These are phyloP conservation scores for Drosophila conformis DNA, from an alignment of 2,888 invertebrate genomes.

Conservation along the genomic window DNA sequence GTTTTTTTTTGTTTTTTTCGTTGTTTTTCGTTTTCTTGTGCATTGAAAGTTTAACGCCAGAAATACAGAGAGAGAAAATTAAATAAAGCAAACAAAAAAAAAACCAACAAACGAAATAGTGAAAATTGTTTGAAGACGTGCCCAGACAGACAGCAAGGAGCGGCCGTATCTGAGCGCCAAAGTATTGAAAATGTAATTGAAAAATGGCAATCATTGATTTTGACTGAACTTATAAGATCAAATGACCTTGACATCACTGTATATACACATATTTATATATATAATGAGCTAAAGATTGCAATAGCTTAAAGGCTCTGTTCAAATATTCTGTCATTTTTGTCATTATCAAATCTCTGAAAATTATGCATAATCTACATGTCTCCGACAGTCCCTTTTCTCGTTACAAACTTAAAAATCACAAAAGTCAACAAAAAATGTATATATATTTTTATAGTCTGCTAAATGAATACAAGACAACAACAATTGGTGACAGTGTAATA, in stretches of 20 bases:
- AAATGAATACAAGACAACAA: constrained; percentile 16
- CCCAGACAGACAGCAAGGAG: constrained; percentile 25
- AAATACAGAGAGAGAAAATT: neutral
- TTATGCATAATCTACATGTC: neutral
- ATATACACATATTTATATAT: too few relatives aligned
- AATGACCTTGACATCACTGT: constrained; percentile 45
- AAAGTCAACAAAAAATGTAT: too few relatives aligned
- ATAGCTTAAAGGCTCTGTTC: neutral
- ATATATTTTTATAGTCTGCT: neutral
- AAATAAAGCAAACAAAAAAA: constrained; percentile 5
- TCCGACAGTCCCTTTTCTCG: neutral
- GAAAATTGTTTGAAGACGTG: constrained; percentile 41
- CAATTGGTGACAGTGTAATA: constrained; percentile 46
- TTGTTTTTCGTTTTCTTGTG: constrained; percentile 42
- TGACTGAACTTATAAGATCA: neutral
- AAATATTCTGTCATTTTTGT: neutral
- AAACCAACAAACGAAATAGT: constrained; percentile 36
- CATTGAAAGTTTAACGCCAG: constrained; percentile 45
- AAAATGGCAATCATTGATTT: constrained; percentile 29
- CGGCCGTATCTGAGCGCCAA: constrained; percentile 27
- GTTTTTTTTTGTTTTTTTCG: constrained; percentile 19
- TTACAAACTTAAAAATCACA: neutral
- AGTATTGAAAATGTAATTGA: constrained; percentile 64
- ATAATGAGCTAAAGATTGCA: constrained; percentile 2
- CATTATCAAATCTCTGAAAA: neutral